Evolutionary conservation across 2,797 vertebrate genomes (phyloP), one percentile per base, ranked within the genome.

Genomic region (Amblyraja radiata): DNA sequence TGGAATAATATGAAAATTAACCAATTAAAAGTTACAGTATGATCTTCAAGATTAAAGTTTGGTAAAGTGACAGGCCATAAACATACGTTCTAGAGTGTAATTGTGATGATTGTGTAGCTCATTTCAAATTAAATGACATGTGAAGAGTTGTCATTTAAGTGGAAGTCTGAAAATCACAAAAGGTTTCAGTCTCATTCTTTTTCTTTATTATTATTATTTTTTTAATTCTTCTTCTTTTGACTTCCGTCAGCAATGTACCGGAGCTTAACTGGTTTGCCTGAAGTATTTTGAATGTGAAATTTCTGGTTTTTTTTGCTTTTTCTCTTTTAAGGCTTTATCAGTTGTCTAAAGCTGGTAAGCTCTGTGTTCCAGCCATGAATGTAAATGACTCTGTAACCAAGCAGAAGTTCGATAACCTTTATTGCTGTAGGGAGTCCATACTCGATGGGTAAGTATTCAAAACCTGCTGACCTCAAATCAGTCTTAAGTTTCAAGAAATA

Each of bases 341-440:
- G 95, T 94, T 99, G 80, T 99, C 98, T 93, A 99, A 99, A 94
- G 98, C 98, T 0, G 98, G 98, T n/a, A 99, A 99, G 94, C 96
- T 99, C 65, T 99, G 98, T 65, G 98, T 99, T 78, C 98, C 98
- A 4, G 98, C 98, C 93, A 99, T 99, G 98, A 99, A 99, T 7
- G 98, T 99, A 95, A 99, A 99, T 63, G 98, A 99, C 95, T 99
- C 98, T 0, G 98, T 99, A 93, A 99, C 98, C 79, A 99, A 99
- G 95, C 98, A 99, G 96, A 99, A 99, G 95, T 99, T 99, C 94
- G 98, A 99, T 96, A 99, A 99, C 96, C 97, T 99, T 8, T 99
- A 99, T 96, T 99, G 98, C 96, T 99, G 98, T 96, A 96, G 98
- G 76, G 98, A 99, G 95, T 99, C 98, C 93, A 99, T 99, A 95